Evolutionary conservation across 2,888 invertebrate species (phyloP).

Genomic region (Myopa testacea): DNA sequence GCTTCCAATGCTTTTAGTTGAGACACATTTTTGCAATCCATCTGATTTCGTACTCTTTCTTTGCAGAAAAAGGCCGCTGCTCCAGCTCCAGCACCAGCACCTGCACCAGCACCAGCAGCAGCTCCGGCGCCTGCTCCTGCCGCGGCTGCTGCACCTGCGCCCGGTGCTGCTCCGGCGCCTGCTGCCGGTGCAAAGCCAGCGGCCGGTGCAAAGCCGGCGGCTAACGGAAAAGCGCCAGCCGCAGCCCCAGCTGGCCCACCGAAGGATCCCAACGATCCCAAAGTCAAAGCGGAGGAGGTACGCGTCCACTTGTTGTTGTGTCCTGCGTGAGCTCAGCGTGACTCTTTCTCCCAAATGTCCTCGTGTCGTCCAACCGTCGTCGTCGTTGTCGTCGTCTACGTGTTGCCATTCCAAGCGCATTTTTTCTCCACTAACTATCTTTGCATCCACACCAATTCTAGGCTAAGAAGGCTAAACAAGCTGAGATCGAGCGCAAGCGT

Average conservation of each 20-base stretch:
- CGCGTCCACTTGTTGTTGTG: constrained; percentile 28
- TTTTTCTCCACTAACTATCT: constrained; percentile 14
- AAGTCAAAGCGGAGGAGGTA: constrained; percentile 65
- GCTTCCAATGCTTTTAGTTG: constrained; percentile 19
- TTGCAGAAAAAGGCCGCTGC: constrained; percentile 63
- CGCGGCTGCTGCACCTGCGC: constrained; percentile 47
- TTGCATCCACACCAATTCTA: constrained; percentile 61
- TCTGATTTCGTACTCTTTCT: constrained; percentile 15
- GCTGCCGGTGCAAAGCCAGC: constrained; percentile 47
- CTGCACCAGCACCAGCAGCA: constrained; percentile 50
- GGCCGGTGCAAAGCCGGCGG: constrained; percentile 46
- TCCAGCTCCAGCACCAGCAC: constrained; percentile 50
- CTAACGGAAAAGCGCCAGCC: constrained; percentile 47
- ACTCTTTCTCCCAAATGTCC: constrained; percentile 29
- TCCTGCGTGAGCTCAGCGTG: neutral
- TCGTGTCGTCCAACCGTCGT: constrained; percentile 37
- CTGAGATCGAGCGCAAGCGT: constrained; percentile 98
- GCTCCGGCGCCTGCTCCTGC: constrained; percentile 48
- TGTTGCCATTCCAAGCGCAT: neutral
- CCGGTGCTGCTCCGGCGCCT: constrained; percentile 47
- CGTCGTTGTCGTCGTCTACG: neutral
- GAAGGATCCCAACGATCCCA: constrained; percentile 63
- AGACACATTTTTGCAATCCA: neutral
- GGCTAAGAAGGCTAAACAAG: constrained; percentile 98
- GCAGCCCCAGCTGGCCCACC: constrained; percentile 60